Percentiles rank a stretch among this genome's conserved stretches.
Evolutionary conservation across 1,140 invertebrate species (phyloP).

Genomic region (Atta colombica): DNA sequence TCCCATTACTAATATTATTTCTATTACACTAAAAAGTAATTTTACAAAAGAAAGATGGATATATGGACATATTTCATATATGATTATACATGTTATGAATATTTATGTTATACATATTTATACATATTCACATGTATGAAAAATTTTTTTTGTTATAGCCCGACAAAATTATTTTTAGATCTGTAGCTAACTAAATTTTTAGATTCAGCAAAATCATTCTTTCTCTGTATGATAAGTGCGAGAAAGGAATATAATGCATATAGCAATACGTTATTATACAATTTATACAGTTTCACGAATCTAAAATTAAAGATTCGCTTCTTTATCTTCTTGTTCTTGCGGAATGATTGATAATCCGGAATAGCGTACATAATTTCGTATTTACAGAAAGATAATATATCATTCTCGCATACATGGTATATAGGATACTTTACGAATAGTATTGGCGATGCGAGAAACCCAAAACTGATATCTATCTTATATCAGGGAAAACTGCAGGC

Average conservation of each 20-base stretch:
- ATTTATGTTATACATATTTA: too few relatives aligned
- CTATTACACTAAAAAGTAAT: too few relatives aligned
- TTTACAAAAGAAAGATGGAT: too few relatives aligned
- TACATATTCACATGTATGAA: too few relatives aligned
- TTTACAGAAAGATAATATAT: constrained; percentile 50
- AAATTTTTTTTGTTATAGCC: too few relatives aligned
- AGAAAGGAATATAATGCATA: background rate
- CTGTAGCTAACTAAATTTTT: too few relatives aligned
- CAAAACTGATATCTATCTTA: constrained; percentile 61
- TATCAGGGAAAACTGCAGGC: constrained; percentile 41
- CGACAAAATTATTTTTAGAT: too few relatives aligned
- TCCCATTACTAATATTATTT: too few relatives aligned
- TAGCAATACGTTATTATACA: background rate
- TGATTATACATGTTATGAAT: too few relatives aligned
- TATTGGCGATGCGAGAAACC: constrained; percentile 31
- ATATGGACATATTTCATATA: too few relatives aligned
- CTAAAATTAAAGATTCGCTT: constrained; percentile 40
- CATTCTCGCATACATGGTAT: constrained; percentile 7
- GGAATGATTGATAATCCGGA: constrained; percentile 47
- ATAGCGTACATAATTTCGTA: constrained; percentile 55
- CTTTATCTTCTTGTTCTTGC: background rate
- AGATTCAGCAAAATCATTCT: too few relatives aligned
- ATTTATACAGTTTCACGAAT: background rate
- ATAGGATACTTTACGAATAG: constrained; percentile 39
- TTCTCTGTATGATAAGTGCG: too few relatives aligned